Percentiles rank a stretch among this genome's conserved stretches.
phyloP scores from a whole-genome alignment of 2,888 invertebrate species.

The Drepana falcataria region DNA sequence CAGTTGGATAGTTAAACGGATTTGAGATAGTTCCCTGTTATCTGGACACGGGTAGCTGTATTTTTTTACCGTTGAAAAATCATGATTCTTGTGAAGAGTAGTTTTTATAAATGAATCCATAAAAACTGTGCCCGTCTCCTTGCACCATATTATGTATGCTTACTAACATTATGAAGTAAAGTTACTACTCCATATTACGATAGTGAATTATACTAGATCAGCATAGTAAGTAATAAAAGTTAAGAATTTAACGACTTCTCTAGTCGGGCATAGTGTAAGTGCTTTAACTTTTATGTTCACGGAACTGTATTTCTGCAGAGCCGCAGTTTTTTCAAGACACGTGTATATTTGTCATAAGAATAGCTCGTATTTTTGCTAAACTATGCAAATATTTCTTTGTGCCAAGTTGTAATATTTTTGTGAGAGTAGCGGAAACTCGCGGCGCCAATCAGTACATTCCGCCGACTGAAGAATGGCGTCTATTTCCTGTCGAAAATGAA shows the following conservation, averaged over 20 bases:
- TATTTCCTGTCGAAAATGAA: constrained; percentile 57
- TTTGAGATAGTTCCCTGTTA: constrained; percentile 26
- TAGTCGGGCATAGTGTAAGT: too few species aligned
- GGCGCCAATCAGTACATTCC: constrained; percentile 45
- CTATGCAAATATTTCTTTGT: background rate
- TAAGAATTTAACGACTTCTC: too few species aligned
- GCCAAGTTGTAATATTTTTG: background rate
- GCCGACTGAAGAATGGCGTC: constrained; percentile 48
- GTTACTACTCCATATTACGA: too few species aligned
- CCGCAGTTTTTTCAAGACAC: too few species aligned
- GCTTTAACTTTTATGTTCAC: too few species aligned
- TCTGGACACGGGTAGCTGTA: constrained; percentile 34
- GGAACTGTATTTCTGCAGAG: too few species aligned
- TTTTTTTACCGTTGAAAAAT: constrained; percentile 13
- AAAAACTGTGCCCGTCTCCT: too few species aligned
- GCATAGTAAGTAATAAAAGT: too few species aligned
- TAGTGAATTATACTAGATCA: too few species aligned
- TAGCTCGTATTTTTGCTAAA: background rate
- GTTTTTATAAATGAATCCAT: background rate
- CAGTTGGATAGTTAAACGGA: constrained; percentile 31
- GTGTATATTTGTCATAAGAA: background rate
- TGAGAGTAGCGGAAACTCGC: constrained; percentile 30
- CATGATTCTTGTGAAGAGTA: background rate
- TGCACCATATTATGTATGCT: too few species aligned
- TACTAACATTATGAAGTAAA: too few species aligned